These are phyloP conservation scores for Eristalinus sepulchralis DNA, from an alignment of 2,888 invertebrate genomes.

Conservation along the genomic window DNA sequence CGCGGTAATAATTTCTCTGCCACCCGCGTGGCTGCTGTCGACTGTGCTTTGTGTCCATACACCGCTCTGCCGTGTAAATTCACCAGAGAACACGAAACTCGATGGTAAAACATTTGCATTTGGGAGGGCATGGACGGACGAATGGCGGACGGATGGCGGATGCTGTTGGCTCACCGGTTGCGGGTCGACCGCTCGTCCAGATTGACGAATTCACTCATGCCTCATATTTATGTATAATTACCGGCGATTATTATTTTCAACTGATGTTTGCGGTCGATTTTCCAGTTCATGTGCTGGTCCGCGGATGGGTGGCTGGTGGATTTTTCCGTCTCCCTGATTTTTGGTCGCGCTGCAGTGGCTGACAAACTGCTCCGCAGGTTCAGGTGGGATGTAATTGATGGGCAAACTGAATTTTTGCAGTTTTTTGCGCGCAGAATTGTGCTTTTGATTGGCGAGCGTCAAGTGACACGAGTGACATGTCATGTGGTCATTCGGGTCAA, in stretches of 20 bases:
- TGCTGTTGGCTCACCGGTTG: neutral
- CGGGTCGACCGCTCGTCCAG: slow-evolving; percentile 14
- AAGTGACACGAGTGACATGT: neutral
- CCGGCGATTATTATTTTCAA: slow-evolving; percentile 57
- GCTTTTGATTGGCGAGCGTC: slow-evolving; percentile 5
- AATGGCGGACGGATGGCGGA: neutral
- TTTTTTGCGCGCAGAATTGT: neutral
- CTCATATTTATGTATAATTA: slow-evolving; percentile 51
- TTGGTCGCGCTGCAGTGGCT: neutral
- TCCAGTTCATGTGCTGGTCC: slow-evolving; percentile 25
- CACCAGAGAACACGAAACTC: slow-evolving; percentile 55
- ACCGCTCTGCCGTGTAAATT: slow-evolving; percentile 36
- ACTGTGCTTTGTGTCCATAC: neutral
- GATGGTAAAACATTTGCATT: slow-evolving; percentile 47
- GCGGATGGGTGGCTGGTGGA: neutral
- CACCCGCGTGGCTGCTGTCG: slow-evolving; percentile 29
- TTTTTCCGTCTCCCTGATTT: neutral
- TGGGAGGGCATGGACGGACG: neutral
- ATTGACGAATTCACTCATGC: slow-evolving; percentile 38
- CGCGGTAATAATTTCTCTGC: slow-evolving; percentile 64
- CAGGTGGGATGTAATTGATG: slow-evolving; percentile 4
- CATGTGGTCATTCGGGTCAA: neutral
- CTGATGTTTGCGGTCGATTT: slow-evolving; percentile 64
- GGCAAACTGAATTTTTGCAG: neutral
- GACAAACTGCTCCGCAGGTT: neutral